Evolutionary conservation across 1,140 invertebrate genomes (phyloP), one percentile per base, ranked within the genome.

Genomic region (Drosophila nebulosa): DNA sequence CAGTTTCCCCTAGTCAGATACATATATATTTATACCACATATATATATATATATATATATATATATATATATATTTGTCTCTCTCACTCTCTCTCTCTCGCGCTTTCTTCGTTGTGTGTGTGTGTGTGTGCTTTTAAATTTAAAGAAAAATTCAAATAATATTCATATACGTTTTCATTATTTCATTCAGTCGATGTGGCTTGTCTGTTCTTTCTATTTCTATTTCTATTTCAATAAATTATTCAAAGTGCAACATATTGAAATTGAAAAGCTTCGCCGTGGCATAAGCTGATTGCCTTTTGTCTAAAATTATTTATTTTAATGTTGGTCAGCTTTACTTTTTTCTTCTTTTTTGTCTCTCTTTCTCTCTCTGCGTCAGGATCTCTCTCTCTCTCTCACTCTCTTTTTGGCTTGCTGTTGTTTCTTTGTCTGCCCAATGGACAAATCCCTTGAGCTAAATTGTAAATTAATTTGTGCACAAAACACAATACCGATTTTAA

Each of bases 391-490:
- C 7, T 10, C 1, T 46, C 21, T 1, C 9, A 0, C 10, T 5
- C 10, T 12, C 24, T 22, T 56, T 26, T 56, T 53, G 26, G 27
- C 27, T 30, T 64, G 4, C 16, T 42, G 39, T 46, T 46, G 16
- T 46, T 46, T 21, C 16, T 51, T 35, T 21, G 21, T 16, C 12
- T 46, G 18, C 24, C 21, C 18, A 30, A 7, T 16, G 39, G 56
- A 60, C 21, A 78, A 78, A 73, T 62, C 75, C 74, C 76, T 27
- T 5, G 56, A 73, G 76, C 60, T 50, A 78, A 26, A 78, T 78
- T 78, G 69, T 69, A 78, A 78, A 78, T 78, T 78, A 78, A 78
- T 78, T 73, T 62, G 32, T 30, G 64, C 64, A 50, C 63, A 68
- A 63, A 68, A 63, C 6, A 30, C 75, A 72, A 72, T 69, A 73